Percentiles rank a stretch among this genome's conserved stretches.
phyloP scores from a whole-genome alignment of 2,888 invertebrate species.

The Hyposoter didymator region DNA sequence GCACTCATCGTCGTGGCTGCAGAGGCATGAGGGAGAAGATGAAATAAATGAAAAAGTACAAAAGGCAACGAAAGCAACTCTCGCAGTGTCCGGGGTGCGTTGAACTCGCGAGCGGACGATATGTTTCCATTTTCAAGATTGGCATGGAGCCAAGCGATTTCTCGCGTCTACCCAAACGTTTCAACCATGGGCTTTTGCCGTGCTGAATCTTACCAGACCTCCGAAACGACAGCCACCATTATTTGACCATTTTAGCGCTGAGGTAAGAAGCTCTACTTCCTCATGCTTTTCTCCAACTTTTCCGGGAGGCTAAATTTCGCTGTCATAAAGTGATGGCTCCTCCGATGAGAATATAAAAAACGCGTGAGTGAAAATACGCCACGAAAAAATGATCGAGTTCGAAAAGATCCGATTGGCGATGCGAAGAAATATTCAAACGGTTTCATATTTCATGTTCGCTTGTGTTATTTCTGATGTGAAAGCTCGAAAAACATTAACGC shows the following conservation, averaged over 20 bases:
- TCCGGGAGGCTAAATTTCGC: conserved; percentile 11
- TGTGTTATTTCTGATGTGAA: conserved; percentile 3
- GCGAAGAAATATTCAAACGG: not conserved
- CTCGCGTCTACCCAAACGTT: conserved; percentile 69
- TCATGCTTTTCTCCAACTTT: conserved; percentile 36
- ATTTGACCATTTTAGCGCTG: conserved; percentile 64
- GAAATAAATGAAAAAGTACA: conserved; percentile 49
- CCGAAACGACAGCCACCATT: conserved; percentile 39
- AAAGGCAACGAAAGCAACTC: conserved; percentile 59
- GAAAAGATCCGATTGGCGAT: not conserved
- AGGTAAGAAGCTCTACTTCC: conserved; percentile 58
- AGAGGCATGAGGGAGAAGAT: conserved; percentile 45
- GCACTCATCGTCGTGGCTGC: conserved; percentile 43
- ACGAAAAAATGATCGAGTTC: not conserved
- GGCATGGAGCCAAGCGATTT: conserved; percentile 79
- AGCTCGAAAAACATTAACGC: not conserved
- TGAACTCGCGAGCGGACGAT: conserved; percentile 79
- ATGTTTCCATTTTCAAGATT: conserved; percentile 83
- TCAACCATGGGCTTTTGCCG: conserved; percentile 59
- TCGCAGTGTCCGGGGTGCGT: conserved; percentile 72
- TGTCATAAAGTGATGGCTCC: not conserved
- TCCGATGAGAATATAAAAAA: not conserved
- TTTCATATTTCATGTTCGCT: not conserved
- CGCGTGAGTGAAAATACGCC: too few relatives aligned
- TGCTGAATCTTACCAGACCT: conserved; percentile 36